phyloP scores from a whole-genome alignment of 2,797 vertebrate genomes.

The Trachurus trachurus region DNA sequence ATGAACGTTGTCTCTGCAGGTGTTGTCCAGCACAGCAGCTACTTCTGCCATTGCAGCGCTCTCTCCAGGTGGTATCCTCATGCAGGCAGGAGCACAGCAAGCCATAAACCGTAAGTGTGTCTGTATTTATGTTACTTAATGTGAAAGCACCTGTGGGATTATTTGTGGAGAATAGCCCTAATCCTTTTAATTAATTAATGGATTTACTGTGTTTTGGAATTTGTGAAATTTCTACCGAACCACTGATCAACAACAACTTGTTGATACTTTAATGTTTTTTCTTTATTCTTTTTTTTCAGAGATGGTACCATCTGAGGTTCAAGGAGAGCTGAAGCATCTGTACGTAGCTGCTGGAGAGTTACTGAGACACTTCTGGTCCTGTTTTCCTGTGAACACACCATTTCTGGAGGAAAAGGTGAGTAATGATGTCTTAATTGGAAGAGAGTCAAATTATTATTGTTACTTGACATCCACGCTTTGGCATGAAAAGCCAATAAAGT shows the following conservation, averaged over 20 bases:
- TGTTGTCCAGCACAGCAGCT: slow-evolving; percentile 92
- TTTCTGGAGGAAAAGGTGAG: slow-evolving; percentile 99
- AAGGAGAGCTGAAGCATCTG: slow-evolving; percentile 95
- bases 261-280: neutral
- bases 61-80: slow-evolving; percentile 96
- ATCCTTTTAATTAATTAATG: neutral
- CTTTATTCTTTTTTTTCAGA: slow-evolving; percentile 82
- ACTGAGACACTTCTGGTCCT: slow-evolving; percentile 98
- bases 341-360: slow-evolving; percentile 95
- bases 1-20: slow-evolving; percentile 80
- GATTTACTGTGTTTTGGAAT: neutral
- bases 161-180: neutral
- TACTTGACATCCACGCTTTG: neutral
- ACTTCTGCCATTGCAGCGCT: slow-evolving; percentile 93
- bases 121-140: neutral
- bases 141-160: neutral
- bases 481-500: too few species aligned
- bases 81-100: slow-evolving; percentile 95
- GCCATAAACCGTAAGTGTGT: slow-evolving; percentile 94
- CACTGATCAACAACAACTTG: neutral
- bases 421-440: neutral
- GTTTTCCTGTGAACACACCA: slow-evolving; percentile 96
- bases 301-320: slow-evolving; percentile 95
- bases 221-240: neutral
- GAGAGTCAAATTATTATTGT: neutral